Conservation (phyloP, 1,140 invertebrate species). For the Brachionus manjavacas region DNA sequence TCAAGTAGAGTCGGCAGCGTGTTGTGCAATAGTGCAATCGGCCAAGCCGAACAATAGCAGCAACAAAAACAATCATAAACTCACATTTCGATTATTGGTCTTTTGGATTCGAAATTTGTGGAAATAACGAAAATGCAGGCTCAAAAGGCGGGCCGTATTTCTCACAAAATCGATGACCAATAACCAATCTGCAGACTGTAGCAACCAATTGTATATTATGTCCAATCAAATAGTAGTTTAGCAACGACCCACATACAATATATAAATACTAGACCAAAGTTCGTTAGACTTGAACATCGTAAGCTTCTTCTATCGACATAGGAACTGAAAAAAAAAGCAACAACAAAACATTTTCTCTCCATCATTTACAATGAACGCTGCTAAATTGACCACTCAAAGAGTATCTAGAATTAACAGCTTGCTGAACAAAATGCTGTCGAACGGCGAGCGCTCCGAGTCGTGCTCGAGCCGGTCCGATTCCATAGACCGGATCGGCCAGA, state of each 20-base stretch:
- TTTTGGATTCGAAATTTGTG: not conserved
- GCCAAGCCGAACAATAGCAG: too few relatives aligned
- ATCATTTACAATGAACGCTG: constrained; percentile 7
- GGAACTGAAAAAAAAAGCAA: not conserved
- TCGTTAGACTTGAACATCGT: not conserved
- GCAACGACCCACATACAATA: not conserved
- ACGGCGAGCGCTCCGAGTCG: not conserved
- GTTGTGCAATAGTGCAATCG: not conserved
- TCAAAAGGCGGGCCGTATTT: not conserved
- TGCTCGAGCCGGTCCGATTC: not conserved
- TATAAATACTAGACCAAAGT: constrained; percentile 12
- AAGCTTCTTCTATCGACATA: not conserved
- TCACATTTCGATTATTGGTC: not conserved
- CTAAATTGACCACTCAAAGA: constrained; percentile 1
- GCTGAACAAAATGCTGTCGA: not conserved
- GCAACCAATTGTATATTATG: not conserved
- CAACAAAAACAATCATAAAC: constrained; percentile 26
- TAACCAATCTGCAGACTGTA: not conserved
- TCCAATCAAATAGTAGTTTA: not conserved
- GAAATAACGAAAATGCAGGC: not conserved
- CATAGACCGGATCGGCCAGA: not conserved
- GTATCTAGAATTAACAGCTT: constrained; percentile 13
- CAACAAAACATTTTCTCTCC: not conserved
- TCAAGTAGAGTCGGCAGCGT: not conserved
- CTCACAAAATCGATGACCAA: not conserved